phyloP scores from a whole-genome alignment of 2,113 vertebrate species.

The Oreocharis arfaki region DNA sequence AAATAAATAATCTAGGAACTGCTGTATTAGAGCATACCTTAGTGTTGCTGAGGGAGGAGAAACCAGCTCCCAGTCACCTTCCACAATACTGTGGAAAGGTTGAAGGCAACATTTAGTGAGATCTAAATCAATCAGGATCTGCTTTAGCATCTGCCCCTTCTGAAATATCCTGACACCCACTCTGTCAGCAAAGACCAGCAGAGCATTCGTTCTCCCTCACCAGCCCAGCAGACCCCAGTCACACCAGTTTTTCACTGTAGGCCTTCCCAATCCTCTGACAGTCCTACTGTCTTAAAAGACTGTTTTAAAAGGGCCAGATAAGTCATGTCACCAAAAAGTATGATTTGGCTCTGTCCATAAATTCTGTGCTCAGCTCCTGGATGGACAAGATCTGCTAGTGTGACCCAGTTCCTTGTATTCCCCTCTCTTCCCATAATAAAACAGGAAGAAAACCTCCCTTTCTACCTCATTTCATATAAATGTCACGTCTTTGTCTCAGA shows the following conservation, averaged over 20 bases:
- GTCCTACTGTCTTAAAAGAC: not conserved
- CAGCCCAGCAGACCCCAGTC: not conserved
- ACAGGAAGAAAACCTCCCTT: not conserved
- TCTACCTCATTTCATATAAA: not conserved
- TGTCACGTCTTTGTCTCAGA: not conserved
- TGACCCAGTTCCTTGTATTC: not conserved
- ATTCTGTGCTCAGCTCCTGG: not conserved
- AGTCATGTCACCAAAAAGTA: not conserved
- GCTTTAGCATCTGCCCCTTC: not conserved
- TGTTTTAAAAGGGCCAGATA: not conserved
- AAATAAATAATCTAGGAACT: not conserved
- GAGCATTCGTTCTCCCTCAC: not conserved
- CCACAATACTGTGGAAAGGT: not conserved
- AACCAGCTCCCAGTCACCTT: not conserved
- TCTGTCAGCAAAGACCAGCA: not conserved
- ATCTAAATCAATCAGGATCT: not conserved
- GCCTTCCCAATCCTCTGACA: not conserved
- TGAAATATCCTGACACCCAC: not conserved
- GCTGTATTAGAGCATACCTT: not conserved
- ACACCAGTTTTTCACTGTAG: not conserved
- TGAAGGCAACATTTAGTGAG: not conserved
- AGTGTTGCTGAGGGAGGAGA: not conserved
- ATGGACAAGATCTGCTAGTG: not conserved
- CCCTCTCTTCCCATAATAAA: not conserved
- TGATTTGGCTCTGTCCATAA: not conserved